Percentiles rank a stretch among this genome's conserved stretches.
phyloP scores from a whole-genome alignment of 2,113 vertebrate species.

The Tupaia tana region DNA sequence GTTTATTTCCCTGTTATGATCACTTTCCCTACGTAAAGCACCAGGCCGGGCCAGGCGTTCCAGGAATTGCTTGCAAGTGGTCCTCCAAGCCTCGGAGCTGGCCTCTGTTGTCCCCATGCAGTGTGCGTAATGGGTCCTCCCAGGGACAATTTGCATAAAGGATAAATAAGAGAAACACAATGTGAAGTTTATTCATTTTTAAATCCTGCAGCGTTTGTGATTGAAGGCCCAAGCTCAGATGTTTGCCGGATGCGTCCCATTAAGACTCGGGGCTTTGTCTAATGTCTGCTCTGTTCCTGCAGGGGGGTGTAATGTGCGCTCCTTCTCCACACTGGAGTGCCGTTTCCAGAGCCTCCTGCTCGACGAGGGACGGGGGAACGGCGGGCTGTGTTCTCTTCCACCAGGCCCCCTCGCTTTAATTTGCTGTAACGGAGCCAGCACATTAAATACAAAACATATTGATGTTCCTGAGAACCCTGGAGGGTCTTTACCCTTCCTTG shows the following conservation, averaged over 20 bases:
- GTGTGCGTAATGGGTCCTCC: conserved; percentile 89
- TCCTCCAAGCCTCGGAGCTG: conserved; percentile 85
- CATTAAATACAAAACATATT: conserved; percentile 92
- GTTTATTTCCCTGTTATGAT: conserved; percentile 72
- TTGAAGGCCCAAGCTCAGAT: conserved; percentile 94
- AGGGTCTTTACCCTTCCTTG: conserved; percentile 89
- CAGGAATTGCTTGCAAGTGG: conserved; percentile 84
- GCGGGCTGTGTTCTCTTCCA: conserved; percentile 86
- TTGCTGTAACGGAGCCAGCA: conserved; percentile 90
- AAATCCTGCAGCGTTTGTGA: conserved; percentile 93
- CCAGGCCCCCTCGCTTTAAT: conserved; percentile 88
- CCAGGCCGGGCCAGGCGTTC: conserved; percentile 70
- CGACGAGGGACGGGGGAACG: conserved; percentile 84
- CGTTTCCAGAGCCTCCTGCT: conserved; percentile 86
- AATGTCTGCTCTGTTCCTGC: conserved; percentile 91
- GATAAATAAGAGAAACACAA: conserved; percentile 94
- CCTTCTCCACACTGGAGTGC: conserved; percentile 88
- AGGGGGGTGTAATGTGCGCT: conserved; percentile 86
- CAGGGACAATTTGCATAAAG: conserved; percentile 93
- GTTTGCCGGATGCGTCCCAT: conserved; percentile 92
- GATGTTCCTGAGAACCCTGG: conserved; percentile 88
- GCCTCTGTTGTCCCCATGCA: conserved; percentile 87
- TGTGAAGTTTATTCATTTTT: conserved; percentile 96
- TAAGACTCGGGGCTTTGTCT: conserved; percentile 91
- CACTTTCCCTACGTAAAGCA: conserved; percentile 71